Evolutionary conservation across 2,888 invertebrate species (phyloP).

Genomic region (Philaethria dido): DNA sequence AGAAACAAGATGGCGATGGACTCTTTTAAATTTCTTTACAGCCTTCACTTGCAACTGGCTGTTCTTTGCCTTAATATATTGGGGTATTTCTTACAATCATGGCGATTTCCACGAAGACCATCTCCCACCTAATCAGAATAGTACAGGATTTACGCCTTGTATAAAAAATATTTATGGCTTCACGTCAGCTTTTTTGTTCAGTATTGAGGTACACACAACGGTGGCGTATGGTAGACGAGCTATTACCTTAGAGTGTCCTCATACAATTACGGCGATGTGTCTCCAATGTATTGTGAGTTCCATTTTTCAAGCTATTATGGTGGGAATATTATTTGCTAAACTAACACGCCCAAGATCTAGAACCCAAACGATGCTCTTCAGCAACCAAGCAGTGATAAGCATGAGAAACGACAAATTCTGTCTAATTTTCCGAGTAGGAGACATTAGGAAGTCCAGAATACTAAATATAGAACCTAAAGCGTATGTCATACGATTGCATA

Average conservation of each 20-base stretch:
- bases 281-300: constrained; percentile 97
- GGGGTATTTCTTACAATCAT: constrained; percentile 94
- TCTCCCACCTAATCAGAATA: constrained; percentile 80
- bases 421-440: constrained; percentile 96
- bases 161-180: constrained; percentile 93
- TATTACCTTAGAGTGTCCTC: constrained; percentile 96
- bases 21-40: constrained; percentile 91
- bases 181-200: constrained; percentile 96
- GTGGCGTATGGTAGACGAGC: constrained; percentile 94
- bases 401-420: constrained; percentile 93
- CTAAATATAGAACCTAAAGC: constrained; percentile 95
- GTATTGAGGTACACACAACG: constrained; percentile 97
- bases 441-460: constrained; percentile 97
- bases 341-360: constrained; percentile 97
- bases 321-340: constrained; percentile 97
- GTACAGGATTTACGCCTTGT: constrained; percentile 91
- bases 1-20: constrained; percentile 96
- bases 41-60: constrained; percentile 95
- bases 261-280: constrained; percentile 97
- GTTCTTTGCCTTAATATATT: constrained; percentile 95
- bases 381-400: constrained; percentile 93
- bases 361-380: constrained; percentile 96
- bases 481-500: constrained; percentile 90
- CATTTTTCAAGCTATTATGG: constrained; percentile 91
- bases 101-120: constrained; percentile 91